Evolutionary conservation across 2,113 vertebrate genomes (phyloP).

Genomic region (Telmatochromis bifrenatus): DNA sequence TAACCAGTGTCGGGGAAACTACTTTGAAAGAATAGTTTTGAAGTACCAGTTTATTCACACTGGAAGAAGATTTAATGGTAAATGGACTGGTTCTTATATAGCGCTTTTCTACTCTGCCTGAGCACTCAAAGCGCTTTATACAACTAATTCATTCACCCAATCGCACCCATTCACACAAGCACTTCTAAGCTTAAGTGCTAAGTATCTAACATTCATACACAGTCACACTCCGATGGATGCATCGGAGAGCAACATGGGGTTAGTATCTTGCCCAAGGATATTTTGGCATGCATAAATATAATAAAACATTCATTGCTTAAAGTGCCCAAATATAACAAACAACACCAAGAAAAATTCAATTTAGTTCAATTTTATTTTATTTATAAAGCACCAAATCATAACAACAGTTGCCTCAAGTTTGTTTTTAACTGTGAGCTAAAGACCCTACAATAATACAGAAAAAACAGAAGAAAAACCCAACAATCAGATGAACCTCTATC

Average conservation of each 20-base stretch:
- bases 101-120: background rate
- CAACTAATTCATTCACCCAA: background rate
- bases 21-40: background rate
- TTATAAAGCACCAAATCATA: background rate
- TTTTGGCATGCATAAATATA: background rate
- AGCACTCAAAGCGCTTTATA: background rate
- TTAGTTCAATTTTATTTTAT: background rate
- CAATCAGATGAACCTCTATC: background rate
- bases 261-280: background rate
- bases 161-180: background rate
- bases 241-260: background rate
- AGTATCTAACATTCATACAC: background rate
- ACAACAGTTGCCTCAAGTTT: background rate
- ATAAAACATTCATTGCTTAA: background rate
- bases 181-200: background rate
- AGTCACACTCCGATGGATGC: background rate
- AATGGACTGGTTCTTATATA: background rate
- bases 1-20: background rate
- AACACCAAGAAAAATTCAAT: background rate
- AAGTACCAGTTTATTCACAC: background rate
- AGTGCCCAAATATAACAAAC: background rate
- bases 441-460: background rate
- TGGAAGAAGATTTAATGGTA: background rate
- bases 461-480: background rate
- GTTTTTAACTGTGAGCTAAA: background rate